Conservation (phyloP, 2,888 invertebrate genomes). For the Cataglyphis livida region DNA sequence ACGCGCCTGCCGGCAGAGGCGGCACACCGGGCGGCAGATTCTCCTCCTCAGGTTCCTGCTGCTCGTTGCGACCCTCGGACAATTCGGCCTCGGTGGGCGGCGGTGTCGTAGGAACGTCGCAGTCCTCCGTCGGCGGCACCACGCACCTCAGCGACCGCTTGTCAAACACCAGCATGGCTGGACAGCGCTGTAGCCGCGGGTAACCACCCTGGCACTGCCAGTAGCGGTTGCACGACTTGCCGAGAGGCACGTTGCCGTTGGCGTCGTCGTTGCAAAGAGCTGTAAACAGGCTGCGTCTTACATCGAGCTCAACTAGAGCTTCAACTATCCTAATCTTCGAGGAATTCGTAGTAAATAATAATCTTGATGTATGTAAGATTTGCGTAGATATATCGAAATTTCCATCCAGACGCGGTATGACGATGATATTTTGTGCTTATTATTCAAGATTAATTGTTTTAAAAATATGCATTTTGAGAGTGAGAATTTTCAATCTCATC, state of each 20-base stretch:
- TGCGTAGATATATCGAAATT: not conserved
- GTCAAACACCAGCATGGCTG: conserved; percentile 96
- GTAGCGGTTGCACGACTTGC: conserved; percentile 97
- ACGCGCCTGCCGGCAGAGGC: conserved; percentile 83
- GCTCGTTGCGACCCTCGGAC: conserved; percentile 82
- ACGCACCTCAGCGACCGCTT: conserved; percentile 93
- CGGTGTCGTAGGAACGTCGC: conserved; percentile 93
- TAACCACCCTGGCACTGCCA: conserved; percentile 98
- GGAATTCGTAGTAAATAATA: not conserved
- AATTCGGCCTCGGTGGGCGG: conserved; percentile 85
- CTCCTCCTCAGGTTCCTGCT: conserved; percentile 84
- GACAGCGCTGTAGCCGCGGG: conserved; percentile 95
- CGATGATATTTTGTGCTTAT: not conserved
- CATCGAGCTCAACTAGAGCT: not conserved
- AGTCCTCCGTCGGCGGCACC: conserved; percentile 96
- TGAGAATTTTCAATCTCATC: not conserved
- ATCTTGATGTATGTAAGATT: not conserved
- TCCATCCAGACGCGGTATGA: no score
- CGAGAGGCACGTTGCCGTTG: conserved; percentile 95
- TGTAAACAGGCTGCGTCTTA: conserved; percentile 85
- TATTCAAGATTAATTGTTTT: not conserved
- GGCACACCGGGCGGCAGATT: conserved; percentile 84
- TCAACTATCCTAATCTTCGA: not conserved
- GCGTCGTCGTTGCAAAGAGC: conserved; percentile 96
- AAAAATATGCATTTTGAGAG: not conserved